phyloP scores from a whole-genome alignment of 92 coral and sea anemone species.

The Phymanthus crucifer region DNA sequence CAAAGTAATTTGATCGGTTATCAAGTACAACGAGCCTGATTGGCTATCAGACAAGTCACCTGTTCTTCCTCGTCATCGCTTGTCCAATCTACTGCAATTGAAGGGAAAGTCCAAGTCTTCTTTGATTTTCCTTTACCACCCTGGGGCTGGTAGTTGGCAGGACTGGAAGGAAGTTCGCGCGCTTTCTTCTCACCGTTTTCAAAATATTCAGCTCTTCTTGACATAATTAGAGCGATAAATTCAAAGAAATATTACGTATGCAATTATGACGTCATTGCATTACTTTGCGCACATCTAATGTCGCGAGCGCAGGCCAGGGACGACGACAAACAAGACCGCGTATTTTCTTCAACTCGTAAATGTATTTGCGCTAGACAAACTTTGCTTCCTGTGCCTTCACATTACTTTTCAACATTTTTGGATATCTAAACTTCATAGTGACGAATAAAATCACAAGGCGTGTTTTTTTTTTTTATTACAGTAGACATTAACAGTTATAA shows the following conservation, averaged over 20 bases:
- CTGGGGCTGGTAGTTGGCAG: not conserved
- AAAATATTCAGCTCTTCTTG: not conserved
- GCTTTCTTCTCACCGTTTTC: not conserved
- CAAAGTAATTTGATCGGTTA: not conserved
- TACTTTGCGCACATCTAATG: no score
- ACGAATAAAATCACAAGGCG: no score
- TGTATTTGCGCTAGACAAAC: no score
- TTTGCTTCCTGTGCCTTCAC: no score
- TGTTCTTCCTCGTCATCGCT: slow-evolving; percentile 3
- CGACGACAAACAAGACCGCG: no score
- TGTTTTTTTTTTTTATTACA: no score
- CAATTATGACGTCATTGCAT: slow-evolving; percentile 1
- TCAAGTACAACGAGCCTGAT: no score
- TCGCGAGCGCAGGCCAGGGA: no score
- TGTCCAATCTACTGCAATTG: not conserved
- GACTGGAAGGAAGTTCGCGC: not conserved
- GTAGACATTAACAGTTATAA: no score
- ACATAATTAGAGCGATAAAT: not conserved
- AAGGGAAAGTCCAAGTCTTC: not conserved
- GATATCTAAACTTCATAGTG: no score
- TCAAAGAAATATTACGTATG: not conserved
- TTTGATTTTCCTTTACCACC: not conserved
- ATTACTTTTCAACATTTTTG: no score
- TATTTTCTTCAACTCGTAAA: no score
- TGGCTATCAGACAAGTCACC: not conserved